Base-by-base conservation (phyloP, 1,140 invertebrate genomes). In the Eueides isabella region DNA sequence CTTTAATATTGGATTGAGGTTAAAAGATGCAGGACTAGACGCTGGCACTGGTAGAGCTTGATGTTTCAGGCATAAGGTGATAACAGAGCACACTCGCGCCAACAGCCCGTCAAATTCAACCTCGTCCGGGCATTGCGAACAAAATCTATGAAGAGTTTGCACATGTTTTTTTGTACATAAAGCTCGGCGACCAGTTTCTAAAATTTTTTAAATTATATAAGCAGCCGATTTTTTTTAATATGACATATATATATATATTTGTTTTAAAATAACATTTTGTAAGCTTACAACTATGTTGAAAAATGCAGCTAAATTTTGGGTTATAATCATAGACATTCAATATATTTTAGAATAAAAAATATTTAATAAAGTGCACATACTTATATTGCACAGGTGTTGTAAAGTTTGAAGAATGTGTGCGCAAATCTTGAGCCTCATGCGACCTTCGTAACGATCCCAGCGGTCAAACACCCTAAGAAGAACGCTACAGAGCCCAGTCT, bases 391-490 rank as follows among this genome's bases (percentile, higher is more conserved):
- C 28, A 96, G 82, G 83, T 96, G 95, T 77, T 95, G 94, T 41
- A 96, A 80, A 3, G 95, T 95, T 79, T 94, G 94, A n/a, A 96
- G 87, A 31, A 94, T 93, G 80, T 94, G 94, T 66, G 94, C 94
- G 76, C 94, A 95, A 74, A 96, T 95, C 90, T 95, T 95, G 67
- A 95, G 87, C 77, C 95, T 93, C 82, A 95, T 94, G 80, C 94
- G 94, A 0, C 95, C 95, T 74, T 96, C 95, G 85, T 94, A 95
- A 82, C 94, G 94, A 68, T 96, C 95, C 95, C 95, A 96, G 38
- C 94, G 92, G 80, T 96, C 95, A 85, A 96, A 95, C 77, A 95
- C 93, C 63, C 94, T 91, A 80, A 95, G 93, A 64, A 96, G 81
- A 72, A 95, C 85, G 72, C 93, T 89, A 70, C 94, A 93, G 41